Conservation (phyloP, 2,888 invertebrate species). For the Eupithecia inturbata region DNA sequence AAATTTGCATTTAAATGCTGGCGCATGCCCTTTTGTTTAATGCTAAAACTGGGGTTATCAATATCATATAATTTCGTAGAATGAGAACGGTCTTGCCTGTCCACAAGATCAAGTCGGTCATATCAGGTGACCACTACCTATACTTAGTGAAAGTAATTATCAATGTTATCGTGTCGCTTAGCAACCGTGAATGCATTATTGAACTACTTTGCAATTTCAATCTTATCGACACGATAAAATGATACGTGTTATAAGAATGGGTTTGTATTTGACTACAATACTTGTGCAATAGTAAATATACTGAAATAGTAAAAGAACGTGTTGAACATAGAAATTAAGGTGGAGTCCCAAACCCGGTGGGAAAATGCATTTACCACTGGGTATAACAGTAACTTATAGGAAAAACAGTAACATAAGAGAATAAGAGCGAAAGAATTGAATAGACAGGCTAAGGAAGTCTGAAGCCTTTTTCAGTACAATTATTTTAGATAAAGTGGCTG, state of each 20-base stretch:
- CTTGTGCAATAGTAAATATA: neutral
- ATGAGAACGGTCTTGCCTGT: neutral
- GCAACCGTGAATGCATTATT: constrained; percentile 18
- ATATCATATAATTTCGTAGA: neutral
- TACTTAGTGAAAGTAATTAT: neutral
- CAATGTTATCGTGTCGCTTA: neutral
- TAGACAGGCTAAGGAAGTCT: neutral
- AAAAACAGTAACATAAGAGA: neutral
- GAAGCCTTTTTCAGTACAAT: neutral
- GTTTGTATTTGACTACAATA: neutral
- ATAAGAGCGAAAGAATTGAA: neutral
- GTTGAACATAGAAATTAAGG: neutral
- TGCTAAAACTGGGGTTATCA: too few relatives aligned
- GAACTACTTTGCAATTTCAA: constrained; percentile 26
- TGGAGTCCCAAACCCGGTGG: neutral
- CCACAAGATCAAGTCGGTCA: neutral
- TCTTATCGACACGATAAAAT: constrained; percentile 29
- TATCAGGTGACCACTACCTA: neutral
- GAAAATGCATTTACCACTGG: neutral
- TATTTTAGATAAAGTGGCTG: neutral
- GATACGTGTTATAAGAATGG: constrained; percentile 11
- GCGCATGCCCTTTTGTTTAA: too few relatives aligned
- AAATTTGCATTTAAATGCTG: too few relatives aligned
- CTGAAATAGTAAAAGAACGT: neutral
- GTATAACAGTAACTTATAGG: neutral